Evolutionary conservation across 2,113 vertebrate genomes (phyloP).

Genomic region (Himantopus leucocephalus): DNA sequence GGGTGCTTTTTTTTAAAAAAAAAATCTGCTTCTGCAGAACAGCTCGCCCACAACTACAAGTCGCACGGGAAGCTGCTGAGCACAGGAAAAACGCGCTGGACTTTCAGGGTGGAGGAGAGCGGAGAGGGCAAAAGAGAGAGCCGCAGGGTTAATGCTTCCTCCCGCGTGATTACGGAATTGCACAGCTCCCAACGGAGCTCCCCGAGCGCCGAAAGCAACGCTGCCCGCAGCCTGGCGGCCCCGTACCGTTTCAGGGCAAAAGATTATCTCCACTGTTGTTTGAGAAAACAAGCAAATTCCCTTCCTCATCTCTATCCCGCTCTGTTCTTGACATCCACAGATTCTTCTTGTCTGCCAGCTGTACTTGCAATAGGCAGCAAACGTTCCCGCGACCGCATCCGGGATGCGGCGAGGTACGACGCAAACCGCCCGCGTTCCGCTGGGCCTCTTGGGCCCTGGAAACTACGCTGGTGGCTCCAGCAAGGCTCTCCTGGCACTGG

Average conservation of each 20-base stretch:
- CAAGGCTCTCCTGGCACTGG: not conserved
- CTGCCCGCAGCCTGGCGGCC: not conserved
- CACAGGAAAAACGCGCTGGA: not conserved
- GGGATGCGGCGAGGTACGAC: not conserved
- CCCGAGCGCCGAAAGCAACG: accelerated
- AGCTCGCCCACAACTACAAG: not conserved
- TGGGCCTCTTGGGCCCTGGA: not conserved
- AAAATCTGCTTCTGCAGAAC: not conserved
- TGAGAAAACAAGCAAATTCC: not conserved
- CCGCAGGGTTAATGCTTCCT: not conserved
- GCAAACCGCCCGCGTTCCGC: not conserved
- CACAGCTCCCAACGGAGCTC: not conserved
- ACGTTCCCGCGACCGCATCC: not conserved
- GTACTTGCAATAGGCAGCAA: not conserved
- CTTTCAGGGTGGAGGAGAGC: not conserved
- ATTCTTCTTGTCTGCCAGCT: not conserved
- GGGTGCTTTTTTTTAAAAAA: too few relatives aligned
- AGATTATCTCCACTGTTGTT: not conserved
- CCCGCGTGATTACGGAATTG: accelerated
- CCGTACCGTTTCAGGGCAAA: not conserved
- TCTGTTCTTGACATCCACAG: not conserved
- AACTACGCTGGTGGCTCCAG: not conserved
- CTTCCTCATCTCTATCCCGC: not conserved
- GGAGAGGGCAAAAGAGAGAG: not conserved
- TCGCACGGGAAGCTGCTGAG: not conserved